Conservation (phyloP, 2,797 vertebrate species). For the Taenioides sp. region DNA sequence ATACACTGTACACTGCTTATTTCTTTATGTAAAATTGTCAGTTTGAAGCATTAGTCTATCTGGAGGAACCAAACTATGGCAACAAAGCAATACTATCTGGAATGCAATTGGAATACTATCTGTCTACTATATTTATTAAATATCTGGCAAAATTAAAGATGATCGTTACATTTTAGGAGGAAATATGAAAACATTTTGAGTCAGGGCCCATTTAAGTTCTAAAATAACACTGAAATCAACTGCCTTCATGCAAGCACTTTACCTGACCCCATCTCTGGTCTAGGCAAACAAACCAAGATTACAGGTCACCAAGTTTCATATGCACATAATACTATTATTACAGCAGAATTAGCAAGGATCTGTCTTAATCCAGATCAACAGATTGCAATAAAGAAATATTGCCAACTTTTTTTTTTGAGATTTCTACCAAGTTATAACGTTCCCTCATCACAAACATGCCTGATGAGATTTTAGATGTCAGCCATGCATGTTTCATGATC, state of each 20-base stretch:
- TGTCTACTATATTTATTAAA: no score
- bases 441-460: no score
- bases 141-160: no score
- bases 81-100: no score
- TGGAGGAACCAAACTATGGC: no score
- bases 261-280: conserved; percentile 42
- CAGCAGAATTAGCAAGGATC: conserved; percentile 63
- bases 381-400: conserved; percentile 43
- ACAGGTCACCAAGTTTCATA: conserved; percentile 58
- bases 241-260: conserved; percentile 30
- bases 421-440: no score
- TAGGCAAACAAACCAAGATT: conserved; percentile 61
- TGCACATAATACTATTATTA: conserved; percentile 61
- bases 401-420: not conserved
- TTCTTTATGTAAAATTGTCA: not conserved
- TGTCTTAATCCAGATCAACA: conserved; percentile 63
- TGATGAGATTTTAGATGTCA: no score
- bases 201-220: not conserved
- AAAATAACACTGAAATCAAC: conserved; percentile 29
- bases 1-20: no score
- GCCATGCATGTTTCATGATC: no score
- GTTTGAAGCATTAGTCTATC: not conserved
- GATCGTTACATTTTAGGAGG: no score
- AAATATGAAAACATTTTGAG: no score
- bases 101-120: no score